Percentiles rank a stretch among this genome's conserved stretches.
Evolutionary conservation across 1,140 invertebrate genomes (phyloP).

Genomic region (Drosophila virilis): DNA sequence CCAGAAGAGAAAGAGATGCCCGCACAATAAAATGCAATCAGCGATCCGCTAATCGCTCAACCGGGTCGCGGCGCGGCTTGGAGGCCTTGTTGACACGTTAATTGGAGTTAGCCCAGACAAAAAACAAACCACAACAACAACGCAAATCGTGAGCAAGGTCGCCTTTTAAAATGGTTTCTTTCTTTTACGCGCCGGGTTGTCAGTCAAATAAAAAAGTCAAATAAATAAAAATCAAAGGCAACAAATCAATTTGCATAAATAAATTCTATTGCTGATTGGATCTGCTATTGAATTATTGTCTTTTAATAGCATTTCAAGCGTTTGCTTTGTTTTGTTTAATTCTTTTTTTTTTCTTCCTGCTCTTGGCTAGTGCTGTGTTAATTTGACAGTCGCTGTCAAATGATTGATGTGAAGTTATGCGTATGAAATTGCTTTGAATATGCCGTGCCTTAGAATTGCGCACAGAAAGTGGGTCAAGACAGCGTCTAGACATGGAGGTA

Average conservation of each 20-base stretch:
- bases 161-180: slow-evolving; percentile 31
- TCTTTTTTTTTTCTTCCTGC: slow-evolving; percentile 36
- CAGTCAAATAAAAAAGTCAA: slow-evolving; percentile 29
- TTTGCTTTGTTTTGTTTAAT: slow-evolving; percentile 25
- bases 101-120: slow-evolving; percentile 48
- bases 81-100: slow-evolving; percentile 61
- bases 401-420: slow-evolving; percentile 65
- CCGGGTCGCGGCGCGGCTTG: slow-evolving; percentile 12
- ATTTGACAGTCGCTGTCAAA: slow-evolving; percentile 50
- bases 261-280: slow-evolving; percentile 69
- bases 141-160: slow-evolving; percentile 41
- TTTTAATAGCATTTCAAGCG: slow-evolving; percentile 71
- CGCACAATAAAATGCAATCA: slow-evolving; percentile 59
- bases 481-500: slow-evolving; percentile 19
- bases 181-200: slow-evolving; percentile 21
- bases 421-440: slow-evolving; percentile 52
- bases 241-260: slow-evolving; percentile 60
- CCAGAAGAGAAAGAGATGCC: slow-evolving; percentile 42
- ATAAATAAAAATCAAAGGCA: slow-evolving; percentile 28
- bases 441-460: slow-evolving; percentile 28
- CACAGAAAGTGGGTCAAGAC: slow-evolving; percentile 58
- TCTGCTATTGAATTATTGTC: slow-evolving; percentile 68
- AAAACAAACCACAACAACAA: slow-evolving; percentile 14
- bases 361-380: slow-evolving; percentile 40
- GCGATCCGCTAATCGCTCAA: slow-evolving; percentile 53